Conservation (phyloP, 2,113 vertebrate species). For the Laticauda laticaudata region DNA sequence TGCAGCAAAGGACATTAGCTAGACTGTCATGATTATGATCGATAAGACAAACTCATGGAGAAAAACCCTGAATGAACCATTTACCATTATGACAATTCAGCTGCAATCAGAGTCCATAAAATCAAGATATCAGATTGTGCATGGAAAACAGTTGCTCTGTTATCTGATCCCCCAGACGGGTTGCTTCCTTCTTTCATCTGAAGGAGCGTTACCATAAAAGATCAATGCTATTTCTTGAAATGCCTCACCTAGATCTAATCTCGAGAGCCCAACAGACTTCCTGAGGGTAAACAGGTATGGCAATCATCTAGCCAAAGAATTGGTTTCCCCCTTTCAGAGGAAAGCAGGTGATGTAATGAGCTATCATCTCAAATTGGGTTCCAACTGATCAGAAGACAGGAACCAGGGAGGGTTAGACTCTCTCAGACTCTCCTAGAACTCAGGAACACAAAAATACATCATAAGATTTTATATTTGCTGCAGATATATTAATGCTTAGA, state of each 20-base stretch:
- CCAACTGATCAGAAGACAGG: background rate
- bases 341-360: background rate
- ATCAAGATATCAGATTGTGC: constrained; percentile 18
- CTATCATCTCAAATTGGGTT: background rate
- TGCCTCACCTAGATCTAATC: background rate
- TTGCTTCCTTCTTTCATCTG: constrained; percentile 20
- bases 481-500: background rate
- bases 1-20: background rate
- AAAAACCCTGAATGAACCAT: background rate
- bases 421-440: background rate
- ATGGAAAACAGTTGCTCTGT: constrained; percentile 43
- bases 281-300: background rate
- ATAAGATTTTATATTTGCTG: background rate
- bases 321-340: background rate
- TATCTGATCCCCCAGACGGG: constrained; percentile 37
- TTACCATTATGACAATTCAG: background rate
- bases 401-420: background rate
- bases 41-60: background rate
- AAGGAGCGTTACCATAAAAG: background rate
- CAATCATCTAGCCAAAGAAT: background rate
- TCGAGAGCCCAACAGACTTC: background rate
- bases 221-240: constrained; percentile 60
- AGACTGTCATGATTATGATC: background rate
- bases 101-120: constrained; percentile 36
- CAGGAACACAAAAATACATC: background rate